Conservation (phyloP, 2,797 vertebrate species). For the Premnoplex brunnescens region DNA sequence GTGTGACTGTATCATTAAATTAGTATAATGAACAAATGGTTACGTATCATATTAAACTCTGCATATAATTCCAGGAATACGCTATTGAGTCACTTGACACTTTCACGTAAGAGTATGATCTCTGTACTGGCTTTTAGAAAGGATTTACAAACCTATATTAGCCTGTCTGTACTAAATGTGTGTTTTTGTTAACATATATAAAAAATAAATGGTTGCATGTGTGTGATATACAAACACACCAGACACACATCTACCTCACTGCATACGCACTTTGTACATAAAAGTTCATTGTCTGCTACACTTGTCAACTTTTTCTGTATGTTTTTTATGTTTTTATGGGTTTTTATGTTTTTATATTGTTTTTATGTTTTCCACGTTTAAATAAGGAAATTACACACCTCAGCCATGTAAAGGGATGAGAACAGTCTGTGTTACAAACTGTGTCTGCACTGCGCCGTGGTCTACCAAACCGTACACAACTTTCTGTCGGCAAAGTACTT, state of each 20-base stretch:
- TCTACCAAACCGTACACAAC: not conserved
- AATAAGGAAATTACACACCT: not conserved
- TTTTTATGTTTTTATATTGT: not conserved
- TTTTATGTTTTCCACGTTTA: not conserved
- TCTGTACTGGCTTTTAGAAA: not conserved
- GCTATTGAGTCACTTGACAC: constrained; percentile 60
- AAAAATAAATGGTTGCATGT: not conserved
- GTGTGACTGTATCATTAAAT: constrained; percentile 76
- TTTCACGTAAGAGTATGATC: not conserved
- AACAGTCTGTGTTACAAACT: not conserved
- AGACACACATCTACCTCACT: not conserved
- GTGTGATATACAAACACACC: fast-evolving
- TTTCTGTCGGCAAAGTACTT: not conserved
- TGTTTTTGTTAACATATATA: not conserved
- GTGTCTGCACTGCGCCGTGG: not conserved
- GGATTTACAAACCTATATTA: not conserved
- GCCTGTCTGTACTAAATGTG: not conserved
- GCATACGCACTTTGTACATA: fast-evolving
- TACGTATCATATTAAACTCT: constrained; percentile 64
- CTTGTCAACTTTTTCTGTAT: not conserved
- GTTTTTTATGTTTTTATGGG: not conserved
- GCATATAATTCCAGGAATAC: constrained; percentile 47
- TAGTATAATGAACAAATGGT: constrained; percentile 75
- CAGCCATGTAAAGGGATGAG: fast-evolving
- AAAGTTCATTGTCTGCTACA: not conserved